Evolutionary conservation across 2,888 invertebrate species (phyloP).

Genomic region (Belgica antarctica): DNA sequence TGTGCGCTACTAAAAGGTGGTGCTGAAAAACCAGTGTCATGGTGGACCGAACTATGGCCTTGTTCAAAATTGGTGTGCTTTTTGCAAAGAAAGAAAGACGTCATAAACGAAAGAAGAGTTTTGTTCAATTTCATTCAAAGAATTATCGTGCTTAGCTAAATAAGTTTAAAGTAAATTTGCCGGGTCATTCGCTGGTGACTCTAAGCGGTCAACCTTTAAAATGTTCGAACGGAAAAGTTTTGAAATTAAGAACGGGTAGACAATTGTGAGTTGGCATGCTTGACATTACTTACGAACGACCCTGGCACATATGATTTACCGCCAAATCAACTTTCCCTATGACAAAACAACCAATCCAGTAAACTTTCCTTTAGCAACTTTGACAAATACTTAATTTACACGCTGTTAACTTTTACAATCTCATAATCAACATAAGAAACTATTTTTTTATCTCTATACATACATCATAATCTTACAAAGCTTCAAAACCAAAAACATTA

Average conservation of each 20-base stretch:
- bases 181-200: too few species aligned
- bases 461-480: constrained; percentile 12
- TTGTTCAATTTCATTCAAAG: not conserved
- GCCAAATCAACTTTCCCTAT: not conserved
- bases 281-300: too few species aligned
- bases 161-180: too few species aligned
- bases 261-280: too few species aligned
- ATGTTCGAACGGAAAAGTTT: too few species aligned
- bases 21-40: not conserved
- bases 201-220: too few species aligned
- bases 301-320: too few species aligned
- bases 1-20: not conserved
- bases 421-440: not conserved
- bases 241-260: too few species aligned
- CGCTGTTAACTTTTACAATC: constrained; percentile 7
- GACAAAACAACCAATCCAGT: not conserved
- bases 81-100: not conserved
- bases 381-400: constrained; percentile 20
- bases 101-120: not conserved
- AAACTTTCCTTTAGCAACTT: not conserved
- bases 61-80: constrained; percentile 29
- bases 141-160: constrained; percentile 17
- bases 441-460: constrained; percentile 27
- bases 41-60: constrained; percentile 13
- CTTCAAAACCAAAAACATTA: not conserved